Base-by-base conservation (phyloP, 2,888 invertebrate species). In the Eupithecia abbreviata region DNA sequence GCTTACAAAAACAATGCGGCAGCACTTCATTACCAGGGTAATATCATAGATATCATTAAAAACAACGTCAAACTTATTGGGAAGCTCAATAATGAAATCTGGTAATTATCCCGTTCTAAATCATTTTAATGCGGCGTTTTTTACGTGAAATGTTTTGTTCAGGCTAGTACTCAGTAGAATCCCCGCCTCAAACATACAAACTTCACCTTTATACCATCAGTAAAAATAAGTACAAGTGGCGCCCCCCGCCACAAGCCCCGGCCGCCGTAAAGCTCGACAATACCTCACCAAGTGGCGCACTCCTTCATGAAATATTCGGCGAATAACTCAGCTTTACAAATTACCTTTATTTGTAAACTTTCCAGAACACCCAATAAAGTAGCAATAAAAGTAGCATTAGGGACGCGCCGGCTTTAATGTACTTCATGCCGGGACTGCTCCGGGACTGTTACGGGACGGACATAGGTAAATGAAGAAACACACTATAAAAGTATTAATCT, bases 321-420 rank as follows among this genome's bases (percentile, higher is more conserved):
- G 41, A 13, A 72, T 68, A 73, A 75, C 75, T 72, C 72, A 73
- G 49, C 15, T 45, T 10, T 42, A 78, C 75, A 76, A 78, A 78
- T 78, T 78, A 76, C 75, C 75, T 78, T 78, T 76, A 78, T 78
- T 78, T 65, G 49, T 30, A 30, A 76, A 75, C 49, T 71, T 76
- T 43, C 55, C 66, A 78, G 73, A 74, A 69, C 78, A 74, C 45
- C 71, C 78, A 73, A 72, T 78, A 78, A 78, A 76, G 73, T 76
- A 55, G 65, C 51, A 43, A 76, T 78, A 78, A 78, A 78, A 75
- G 75, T 76, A 62, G 76, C 78, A 74, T 78, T 69, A 78, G 41
- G 73, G n/a, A 45, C 69, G 47, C 67, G n/a, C 43, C 3, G 13
- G 66, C 13, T 42, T 42, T 42, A 51, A 66, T 66, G 66, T 66